Conservation (phyloP, 2,888 invertebrate species). For the Julus scanicus region DNA sequence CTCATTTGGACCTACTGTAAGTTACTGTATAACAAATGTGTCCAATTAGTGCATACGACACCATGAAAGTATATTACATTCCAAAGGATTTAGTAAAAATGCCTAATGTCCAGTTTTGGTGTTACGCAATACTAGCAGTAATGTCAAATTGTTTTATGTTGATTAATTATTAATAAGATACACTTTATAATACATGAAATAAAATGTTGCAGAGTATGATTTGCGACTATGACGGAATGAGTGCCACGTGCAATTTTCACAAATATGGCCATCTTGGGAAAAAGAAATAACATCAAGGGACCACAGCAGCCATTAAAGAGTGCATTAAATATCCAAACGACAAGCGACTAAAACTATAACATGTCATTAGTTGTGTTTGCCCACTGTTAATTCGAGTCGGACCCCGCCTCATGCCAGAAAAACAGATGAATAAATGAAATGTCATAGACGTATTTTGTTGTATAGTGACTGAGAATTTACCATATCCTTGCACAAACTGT, state of each 20-base stretch:
- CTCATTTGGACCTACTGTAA: no score
- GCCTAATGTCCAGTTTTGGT: not conserved
- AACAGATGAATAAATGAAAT: not conserved
- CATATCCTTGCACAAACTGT: not conserved
- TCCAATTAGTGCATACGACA: not conserved
- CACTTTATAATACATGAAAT: slow-evolving; percentile 27
- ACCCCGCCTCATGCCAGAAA: slow-evolving; percentile 14
- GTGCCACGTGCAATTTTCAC: not conserved
- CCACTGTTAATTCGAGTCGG: not conserved
- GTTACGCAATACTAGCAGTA: not conserved
- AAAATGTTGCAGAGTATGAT: not conserved
- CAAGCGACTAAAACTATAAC: slow-evolving; percentile 17
- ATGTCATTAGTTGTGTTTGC: slow-evolving; percentile 21
- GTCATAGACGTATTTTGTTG: not conserved
- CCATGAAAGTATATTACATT: not conserved
- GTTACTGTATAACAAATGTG: no score
- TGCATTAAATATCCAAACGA: slow-evolving; percentile 15
- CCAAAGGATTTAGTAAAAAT: not conserved
- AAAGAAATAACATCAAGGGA: not conserved
- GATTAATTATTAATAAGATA: not conserved
- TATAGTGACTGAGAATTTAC: no score
- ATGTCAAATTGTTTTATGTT: not conserved
- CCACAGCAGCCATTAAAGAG: not conserved
- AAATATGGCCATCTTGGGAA: slow-evolving; percentile 20
- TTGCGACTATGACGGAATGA: not conserved